Percentiles rank a stretch among this genome's conserved stretches.
Conservation (phyloP, 2,888 invertebrate genomes). For the Zelleria hepariella region DNA sequence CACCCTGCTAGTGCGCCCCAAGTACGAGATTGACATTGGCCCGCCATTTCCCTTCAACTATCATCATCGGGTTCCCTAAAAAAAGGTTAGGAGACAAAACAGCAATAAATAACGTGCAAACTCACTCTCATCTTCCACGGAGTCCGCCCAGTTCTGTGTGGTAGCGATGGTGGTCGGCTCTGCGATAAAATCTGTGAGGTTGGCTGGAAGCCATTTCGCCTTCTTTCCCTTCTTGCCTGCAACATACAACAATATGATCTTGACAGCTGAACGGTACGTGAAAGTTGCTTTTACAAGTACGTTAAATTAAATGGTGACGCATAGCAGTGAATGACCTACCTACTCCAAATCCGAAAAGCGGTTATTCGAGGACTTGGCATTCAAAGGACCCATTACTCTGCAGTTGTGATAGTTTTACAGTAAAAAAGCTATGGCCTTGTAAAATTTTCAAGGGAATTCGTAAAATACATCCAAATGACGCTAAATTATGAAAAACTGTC, state of each 20-base stretch:
- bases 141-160: conserved; percentile 83
- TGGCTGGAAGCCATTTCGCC: conserved; percentile 86
- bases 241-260: conserved; percentile 20
- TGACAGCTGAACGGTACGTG: conserved; percentile 6
- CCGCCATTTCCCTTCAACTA: conserved; percentile 52
- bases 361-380: conserved; percentile 42
- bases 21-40: conserved; percentile 83
- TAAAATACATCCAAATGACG: not conserved
- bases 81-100: not conserved
- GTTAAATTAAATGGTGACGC: conserved; percentile 51
- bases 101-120: conserved; percentile 13
- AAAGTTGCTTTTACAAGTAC: conserved; percentile 21
- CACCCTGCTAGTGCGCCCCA: conserved; percentile 79
- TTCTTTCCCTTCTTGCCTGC: conserved; percentile 89
- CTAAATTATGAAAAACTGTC: conserved; percentile 16
- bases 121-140: conserved; percentile 86
- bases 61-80: conserved; percentile 55
- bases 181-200: conserved; percentile 85
- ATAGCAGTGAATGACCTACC: conserved; percentile 54
- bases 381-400: conserved; percentile 18
- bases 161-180: conserved; percentile 75
- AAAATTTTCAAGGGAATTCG: not conserved
- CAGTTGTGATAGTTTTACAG: not conserved
- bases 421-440: not conserved
- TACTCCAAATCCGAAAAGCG: conserved; percentile 58